phyloP scores from a whole-genome alignment of 2,113 vertebrate species.

The Heloderma charlesbogerti region DNA sequence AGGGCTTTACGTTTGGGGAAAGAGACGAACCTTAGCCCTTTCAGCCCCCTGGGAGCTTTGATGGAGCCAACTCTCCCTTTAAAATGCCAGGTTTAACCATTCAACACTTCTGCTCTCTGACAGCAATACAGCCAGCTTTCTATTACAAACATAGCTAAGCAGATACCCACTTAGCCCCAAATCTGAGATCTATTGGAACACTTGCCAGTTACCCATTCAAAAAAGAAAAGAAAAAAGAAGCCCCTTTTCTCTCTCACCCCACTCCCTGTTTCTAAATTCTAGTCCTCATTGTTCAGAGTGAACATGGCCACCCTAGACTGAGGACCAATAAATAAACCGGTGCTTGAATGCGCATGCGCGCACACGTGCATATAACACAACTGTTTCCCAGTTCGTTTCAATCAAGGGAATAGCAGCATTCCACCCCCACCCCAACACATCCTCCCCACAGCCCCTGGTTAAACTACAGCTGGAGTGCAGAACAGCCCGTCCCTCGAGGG shows the following conservation, averaged over 20 bases:
- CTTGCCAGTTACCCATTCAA: too few species aligned
- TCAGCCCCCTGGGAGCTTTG: background rate
- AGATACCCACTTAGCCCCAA: too few species aligned
- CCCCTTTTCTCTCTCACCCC: too few species aligned
- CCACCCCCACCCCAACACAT: too few species aligned
- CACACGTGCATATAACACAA: too few species aligned
- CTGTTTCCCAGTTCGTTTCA: too few species aligned
- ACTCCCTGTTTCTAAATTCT: background rate
- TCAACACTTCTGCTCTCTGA: background rate
- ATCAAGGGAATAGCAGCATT: too few species aligned
- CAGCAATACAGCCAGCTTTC: background rate
- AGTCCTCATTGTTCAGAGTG: background rate
- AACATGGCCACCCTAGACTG: background rate
- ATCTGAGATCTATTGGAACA: too few species aligned
- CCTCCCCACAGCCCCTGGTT: too few species aligned
- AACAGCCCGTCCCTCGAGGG: too few species aligned
- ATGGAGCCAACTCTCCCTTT: background rate
- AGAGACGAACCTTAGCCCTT: background rate
- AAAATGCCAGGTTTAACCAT: background rate
- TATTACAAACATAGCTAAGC: background rate
- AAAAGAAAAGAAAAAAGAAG: too few species aligned
- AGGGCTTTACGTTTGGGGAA: background rate
- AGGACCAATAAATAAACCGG: background rate
- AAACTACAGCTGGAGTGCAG: too few species aligned
- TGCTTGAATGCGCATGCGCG: background rate